Evolutionary conservation across 2,797 vertebrate genomes (phyloP), one percentile per base, ranked within the genome.

Genomic region (Liparis tanakae): DNA sequence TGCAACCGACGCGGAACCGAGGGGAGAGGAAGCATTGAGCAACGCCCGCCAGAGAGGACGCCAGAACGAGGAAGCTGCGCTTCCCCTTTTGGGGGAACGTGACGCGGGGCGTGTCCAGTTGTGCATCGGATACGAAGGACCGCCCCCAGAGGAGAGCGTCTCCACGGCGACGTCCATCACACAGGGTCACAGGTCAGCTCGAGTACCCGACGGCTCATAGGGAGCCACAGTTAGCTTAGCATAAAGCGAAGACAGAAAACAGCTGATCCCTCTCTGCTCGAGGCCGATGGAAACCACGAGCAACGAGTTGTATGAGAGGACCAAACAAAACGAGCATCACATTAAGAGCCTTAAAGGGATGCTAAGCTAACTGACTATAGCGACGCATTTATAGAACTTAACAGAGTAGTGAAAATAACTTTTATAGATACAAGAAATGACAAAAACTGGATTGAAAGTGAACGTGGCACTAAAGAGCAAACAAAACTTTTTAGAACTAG

Each of bases 31-130:
- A 82, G 67, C 0, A 7, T 86, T 87, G 37, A 43, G 25, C 39
- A 84, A 86, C 15, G 18, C 58, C 12, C 48, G 66, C 15, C 15
- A 82, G 25, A 30, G 25, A 30, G 25, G 3, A 30, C 25, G 25
- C 25, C 25, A 30, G 25, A 50, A 87, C 57, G 54, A 50, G 80
- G 86, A 89, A 89, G 78, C 10, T 1, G 50, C 14, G 81, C 80
- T 85, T 88, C 54, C 62, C 14, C 56, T 74, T 87, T 69, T 5
- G 62, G 62, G 61, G 50, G 55, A 87, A 85, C 83, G 85, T 4
- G n/a, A 20, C 10, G 25, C 41, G 46, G 84, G 81, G 81, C n/a
- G 80, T 75, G 53, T 22, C 20, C 1, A 46, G 53, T 37, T 4
- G 7, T 5, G n/a, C 22, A 22, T 13, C 17, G 50, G 13, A 48